Conservation (phyloP, 2,888 invertebrate species). For the Empis livida region DNA sequence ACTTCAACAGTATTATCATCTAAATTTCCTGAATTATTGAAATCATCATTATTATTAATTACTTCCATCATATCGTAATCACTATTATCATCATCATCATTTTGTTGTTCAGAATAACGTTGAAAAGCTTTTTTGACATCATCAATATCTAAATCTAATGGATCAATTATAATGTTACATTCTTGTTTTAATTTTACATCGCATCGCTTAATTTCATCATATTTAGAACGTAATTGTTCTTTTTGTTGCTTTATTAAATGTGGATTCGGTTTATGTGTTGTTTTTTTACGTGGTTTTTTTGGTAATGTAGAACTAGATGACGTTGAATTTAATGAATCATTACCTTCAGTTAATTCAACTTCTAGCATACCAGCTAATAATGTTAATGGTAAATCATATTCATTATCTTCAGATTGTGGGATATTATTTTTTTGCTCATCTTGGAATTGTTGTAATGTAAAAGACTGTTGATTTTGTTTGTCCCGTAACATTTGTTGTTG, state of each 20-base stretch:
- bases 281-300: constrained; percentile 33
- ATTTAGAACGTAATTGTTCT: constrained; percentile 25
- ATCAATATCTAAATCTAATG: constrained; percentile 17
- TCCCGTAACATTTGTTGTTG: too few species aligned
- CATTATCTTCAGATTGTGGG: constrained; percentile 12
- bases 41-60: constrained; percentile 3
- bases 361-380: constrained; percentile 31
- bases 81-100: constrained; percentile 10
- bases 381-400: constrained; percentile 10
- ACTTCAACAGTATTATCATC: not conserved
- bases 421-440: not conserved
- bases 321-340: constrained; percentile 1
- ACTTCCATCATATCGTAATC: constrained; percentile 9
- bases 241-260: constrained; percentile 26
- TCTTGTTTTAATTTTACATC: constrained; percentile 30
- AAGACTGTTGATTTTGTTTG: not conserved
- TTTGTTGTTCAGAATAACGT: not conserved
- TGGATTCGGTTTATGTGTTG: constrained; percentile 32
- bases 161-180: constrained; percentile 21
- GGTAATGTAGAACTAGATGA: constrained; percentile 7
- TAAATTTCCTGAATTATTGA: not conserved
- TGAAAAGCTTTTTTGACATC: not conserved
- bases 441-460: constrained; percentile 5
- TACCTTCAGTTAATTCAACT: constrained; percentile 25
- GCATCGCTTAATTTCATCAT: constrained; percentile 26